Evolutionary conservation across 2,797 vertebrate genomes (phyloP).

Genomic region (Esox masquinongy): DNA sequence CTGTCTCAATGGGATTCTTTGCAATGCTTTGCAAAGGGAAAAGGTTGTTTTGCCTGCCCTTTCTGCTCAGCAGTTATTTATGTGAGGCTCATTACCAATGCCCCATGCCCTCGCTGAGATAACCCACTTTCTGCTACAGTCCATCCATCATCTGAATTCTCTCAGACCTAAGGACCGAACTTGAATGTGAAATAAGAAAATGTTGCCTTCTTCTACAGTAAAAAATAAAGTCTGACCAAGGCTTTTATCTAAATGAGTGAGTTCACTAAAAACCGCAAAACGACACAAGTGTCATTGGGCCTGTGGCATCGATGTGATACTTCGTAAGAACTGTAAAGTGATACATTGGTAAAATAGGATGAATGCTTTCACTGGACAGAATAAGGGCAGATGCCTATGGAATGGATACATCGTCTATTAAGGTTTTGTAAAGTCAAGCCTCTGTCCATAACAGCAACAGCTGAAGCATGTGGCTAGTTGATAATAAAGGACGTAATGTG

Average conservation of each 20-base stretch:
- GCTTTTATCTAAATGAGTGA: conserved; percentile 13
- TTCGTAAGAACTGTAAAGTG: not conserved
- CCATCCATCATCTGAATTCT: not conserved
- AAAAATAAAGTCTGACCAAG: not conserved
- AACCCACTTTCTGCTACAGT: conserved; percentile 12
- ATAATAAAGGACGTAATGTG: too few relatives aligned
- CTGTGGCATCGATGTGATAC: not conserved
- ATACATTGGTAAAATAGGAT: not conserved
- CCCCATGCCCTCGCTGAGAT: conserved; percentile 26
- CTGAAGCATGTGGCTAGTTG: too few relatives aligned
- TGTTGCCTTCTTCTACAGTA: not conserved
- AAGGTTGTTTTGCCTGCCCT: conserved; percentile 36
- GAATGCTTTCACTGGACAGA: not conserved
- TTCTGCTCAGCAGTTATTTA: conserved; percentile 49
- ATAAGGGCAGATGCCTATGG: not conserved
- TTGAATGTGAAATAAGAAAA: not conserved
- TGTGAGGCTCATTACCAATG: conserved; percentile 55
- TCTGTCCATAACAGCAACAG: too few relatives aligned
- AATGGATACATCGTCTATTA: not conserved
- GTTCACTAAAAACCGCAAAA: not conserved
- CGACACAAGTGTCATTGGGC: not conserved
- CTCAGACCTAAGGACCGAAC: not conserved
- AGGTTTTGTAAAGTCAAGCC: too few relatives aligned
- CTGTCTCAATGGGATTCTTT: conserved; percentile 48
- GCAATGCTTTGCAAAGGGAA: conserved; percentile 36